These are phyloP conservation scores for Pseudolycoriella hygida DNA, from an alignment of 2,888 invertebrate genomes.

Conservation along the genomic window DNA sequence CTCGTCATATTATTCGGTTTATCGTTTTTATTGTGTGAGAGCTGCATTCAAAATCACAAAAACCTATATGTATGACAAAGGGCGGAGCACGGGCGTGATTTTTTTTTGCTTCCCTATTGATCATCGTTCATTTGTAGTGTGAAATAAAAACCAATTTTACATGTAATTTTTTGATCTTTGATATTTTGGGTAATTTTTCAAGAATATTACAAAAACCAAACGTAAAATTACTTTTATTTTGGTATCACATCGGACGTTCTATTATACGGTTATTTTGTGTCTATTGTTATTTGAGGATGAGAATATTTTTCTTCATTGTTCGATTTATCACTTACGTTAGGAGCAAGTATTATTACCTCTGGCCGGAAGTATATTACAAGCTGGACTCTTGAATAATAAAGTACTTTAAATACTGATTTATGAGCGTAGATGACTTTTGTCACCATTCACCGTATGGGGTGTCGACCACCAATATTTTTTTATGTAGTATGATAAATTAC, in stretches of 20 bases:
- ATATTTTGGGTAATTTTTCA: slow-evolving; percentile 3
- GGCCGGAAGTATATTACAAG: too few species aligned
- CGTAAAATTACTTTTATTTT: not conserved
- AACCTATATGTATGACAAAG: slow-evolving; percentile 2
- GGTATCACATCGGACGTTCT: not conserved
- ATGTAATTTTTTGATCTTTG: slow-evolving; percentile 4
- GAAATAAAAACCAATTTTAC: slow-evolving; percentile 1
- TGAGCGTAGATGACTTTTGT: too few species aligned
- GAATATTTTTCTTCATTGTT: not conserved
- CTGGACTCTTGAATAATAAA: too few species aligned
- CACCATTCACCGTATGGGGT: too few species aligned
- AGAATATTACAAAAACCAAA: not conserved
- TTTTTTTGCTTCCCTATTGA: not conserved
- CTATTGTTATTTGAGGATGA: not conserved
- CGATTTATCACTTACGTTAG: too few species aligned
- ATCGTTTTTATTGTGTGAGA: not conserved
- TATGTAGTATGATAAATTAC: too few species aligned
- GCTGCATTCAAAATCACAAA: not conserved
- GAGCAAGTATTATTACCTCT: too few species aligned
- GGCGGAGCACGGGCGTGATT: slow-evolving; percentile 5
- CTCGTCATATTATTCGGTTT: too few species aligned
- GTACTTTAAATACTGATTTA: too few species aligned
- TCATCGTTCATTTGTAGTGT: not conserved
- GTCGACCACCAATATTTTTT: too few species aligned
- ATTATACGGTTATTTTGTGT: not conserved